phyloP scores from a whole-genome alignment of 2,113 vertebrate species.

The Sorex araneus region DNA sequence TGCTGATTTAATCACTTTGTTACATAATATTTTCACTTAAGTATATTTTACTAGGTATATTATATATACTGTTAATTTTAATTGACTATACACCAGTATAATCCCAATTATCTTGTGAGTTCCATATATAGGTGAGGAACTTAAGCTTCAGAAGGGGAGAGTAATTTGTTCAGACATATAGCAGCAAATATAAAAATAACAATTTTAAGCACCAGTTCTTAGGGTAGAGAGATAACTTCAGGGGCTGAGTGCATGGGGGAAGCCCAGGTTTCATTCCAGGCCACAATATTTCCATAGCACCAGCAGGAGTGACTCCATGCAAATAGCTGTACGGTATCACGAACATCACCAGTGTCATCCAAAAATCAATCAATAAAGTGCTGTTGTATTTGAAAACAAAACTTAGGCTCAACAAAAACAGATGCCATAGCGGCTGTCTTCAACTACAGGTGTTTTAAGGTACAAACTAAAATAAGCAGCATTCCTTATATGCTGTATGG shows the following conservation, averaged over 20 bases:
- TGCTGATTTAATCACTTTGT: background rate
- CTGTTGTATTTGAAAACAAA: background rate
- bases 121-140: background rate
- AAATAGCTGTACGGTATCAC: no score
- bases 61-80: conserved; percentile 6
- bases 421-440: no score
- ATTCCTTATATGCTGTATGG: background rate
- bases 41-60: background rate
- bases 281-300: no score
- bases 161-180: background rate
- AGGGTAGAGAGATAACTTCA: no score
- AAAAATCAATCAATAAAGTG: no score
- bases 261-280: no score
- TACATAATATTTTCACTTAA: background rate
- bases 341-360: no score
- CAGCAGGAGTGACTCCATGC: no score
- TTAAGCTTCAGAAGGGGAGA: background rate
- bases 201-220: background rate
- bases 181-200: background rate
- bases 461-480: background rate
- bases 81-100: background rate
- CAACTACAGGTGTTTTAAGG: background rate
- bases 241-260: no score
- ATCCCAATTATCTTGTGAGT: background rate
- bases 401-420: no score